These are phyloP conservation scores for Cerceris rybyensis DNA, from an alignment of 2,888 invertebrate genomes.

Conservation along the genomic window DNA sequence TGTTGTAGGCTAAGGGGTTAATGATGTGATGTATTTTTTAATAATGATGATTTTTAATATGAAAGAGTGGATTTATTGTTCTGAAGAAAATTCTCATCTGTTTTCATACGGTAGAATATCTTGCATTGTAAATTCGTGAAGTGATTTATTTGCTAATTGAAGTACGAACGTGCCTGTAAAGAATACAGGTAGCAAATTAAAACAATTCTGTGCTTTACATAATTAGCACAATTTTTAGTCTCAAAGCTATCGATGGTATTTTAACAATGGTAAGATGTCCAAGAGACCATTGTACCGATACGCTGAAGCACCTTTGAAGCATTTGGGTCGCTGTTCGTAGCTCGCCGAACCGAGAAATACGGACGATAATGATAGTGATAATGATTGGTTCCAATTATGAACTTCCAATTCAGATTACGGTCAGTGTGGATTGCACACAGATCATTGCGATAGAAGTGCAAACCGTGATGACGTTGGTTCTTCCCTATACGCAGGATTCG, in stretches of 20 bases:
- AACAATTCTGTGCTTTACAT: constrained; percentile 28
- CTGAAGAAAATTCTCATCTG: no score
- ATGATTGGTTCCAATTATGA: constrained; percentile 35
- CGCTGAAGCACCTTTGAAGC: constrained; percentile 14
- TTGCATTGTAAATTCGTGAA: neutral
- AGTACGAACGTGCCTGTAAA: neutral
- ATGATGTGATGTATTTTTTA: no score
- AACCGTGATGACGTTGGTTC: neutral
- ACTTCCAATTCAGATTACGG: constrained; percentile 19
- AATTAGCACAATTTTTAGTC: constrained; percentile 26
- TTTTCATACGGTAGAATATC: no score
- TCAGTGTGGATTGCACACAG: constrained; percentile 12
- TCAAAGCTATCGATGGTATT: constrained; percentile 16
- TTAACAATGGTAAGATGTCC: constrained; percentile 8
- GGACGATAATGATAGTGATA: constrained; percentile 31
- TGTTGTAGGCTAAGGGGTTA: no score
- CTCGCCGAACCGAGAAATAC: constrained; percentile 15
- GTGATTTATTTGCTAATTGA: constrained; percentile 12
- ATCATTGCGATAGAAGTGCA: neutral
- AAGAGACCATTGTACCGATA: constrained; percentile 26
- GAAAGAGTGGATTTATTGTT: no score
- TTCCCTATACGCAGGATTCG: no score
- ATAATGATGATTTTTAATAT: no score
- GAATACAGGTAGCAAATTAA: constrained; percentile 34
- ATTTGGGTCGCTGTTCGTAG: constrained; percentile 20